Base-by-base conservation (phyloP, 2,888 invertebrate species). In the Sesia bembeciformis region DNA sequence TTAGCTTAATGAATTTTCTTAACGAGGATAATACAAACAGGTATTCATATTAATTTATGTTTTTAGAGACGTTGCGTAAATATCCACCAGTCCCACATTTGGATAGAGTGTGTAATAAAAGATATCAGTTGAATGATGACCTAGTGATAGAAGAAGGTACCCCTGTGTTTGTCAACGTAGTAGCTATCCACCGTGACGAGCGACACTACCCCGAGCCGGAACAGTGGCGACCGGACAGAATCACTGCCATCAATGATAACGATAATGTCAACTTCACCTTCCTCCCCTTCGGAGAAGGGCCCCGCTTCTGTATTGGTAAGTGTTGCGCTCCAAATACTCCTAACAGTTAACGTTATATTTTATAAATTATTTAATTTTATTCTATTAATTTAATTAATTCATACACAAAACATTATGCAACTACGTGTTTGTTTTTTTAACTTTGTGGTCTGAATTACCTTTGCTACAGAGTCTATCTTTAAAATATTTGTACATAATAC, bases 271-370 rank as follows among this genome's bases (percentile, higher is more conserved):
- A 78, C 38, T 82, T 70, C 61, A 73, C 69, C 0, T 81, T 81
- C 53, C 49, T 84, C 38, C 81, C 85, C 0, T 84, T 85, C 53
- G 84, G 85, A 4, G 84, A 81, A 49, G 85, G 84, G 42, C 85
- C 84, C 1, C 72, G 79, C 4, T 81, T 79, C 58, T 73, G 72
- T 57, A 70, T 70, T 50, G 69, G 70, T 70, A 61, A 54, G 53
- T 49, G 3, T 23, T 23, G 23, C 23, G 23, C 23, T 23, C 23
- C 2, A 23, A 23, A 23, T 23, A 23, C 23, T 23, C 23, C 23
- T 23, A 23, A 23, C 23, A 23, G 23, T 23, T 23, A 23, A 23
- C 23, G 23, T 23, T 23, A 23, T 23, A 23, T 23, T 23, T 23
- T 23, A 23, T 23, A n/a, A n/a, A n/a, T n/a, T n/a, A n/a, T n/a